A percentile compares a stretch with the other conserved stretches of the same genome.
These are phyloP conservation scores for Actinemys pallida DNA, from an alignment of 2,113 vertebrate genomes.

Conservation along the genomic window DNA sequence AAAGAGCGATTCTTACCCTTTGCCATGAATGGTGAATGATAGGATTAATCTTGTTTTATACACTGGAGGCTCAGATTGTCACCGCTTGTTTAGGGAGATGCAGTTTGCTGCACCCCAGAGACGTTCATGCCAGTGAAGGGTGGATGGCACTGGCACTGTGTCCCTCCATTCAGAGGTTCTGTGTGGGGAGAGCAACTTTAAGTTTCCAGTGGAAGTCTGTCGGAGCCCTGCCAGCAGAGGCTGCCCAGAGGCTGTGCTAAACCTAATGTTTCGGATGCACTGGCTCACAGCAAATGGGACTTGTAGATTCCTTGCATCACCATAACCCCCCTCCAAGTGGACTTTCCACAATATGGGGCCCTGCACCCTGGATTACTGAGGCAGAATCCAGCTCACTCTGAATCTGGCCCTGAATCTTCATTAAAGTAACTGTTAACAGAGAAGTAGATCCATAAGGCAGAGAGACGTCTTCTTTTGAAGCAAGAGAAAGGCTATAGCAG, in stretches of 20 bases:
- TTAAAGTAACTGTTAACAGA: not conserved
- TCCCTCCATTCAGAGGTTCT: not conserved
- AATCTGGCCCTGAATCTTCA: not conserved
- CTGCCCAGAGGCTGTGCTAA: not conserved
- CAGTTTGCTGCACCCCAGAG: not conserved
- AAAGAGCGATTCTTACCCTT: conserved; percentile 13
- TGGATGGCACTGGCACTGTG: conserved; percentile 21
- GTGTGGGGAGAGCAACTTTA: not conserved
- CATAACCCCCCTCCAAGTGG: not conserved
- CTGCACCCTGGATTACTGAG: not conserved
- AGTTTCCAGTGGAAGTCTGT: not conserved
- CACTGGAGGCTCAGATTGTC: not conserved
- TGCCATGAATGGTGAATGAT: conserved; percentile 39
- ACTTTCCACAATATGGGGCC: not conserved
- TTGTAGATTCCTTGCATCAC: not conserved
- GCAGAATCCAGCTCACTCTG: not conserved
- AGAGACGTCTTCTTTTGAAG: conserved; percentile 21
- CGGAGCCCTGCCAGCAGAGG: not conserved
- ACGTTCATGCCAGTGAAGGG: not conserved
- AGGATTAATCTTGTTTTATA: conserved; percentile 17
- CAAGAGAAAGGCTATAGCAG: not conserved
- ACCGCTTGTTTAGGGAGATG: not conserved
- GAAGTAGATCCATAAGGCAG: not conserved
- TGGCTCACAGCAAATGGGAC: not conserved
- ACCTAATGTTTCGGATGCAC: not conserved